These are phyloP conservation scores for Minunthozetes semirufus DNA, from an alignment of 2,888 invertebrate genomes.

Conservation along the genomic window DNA sequence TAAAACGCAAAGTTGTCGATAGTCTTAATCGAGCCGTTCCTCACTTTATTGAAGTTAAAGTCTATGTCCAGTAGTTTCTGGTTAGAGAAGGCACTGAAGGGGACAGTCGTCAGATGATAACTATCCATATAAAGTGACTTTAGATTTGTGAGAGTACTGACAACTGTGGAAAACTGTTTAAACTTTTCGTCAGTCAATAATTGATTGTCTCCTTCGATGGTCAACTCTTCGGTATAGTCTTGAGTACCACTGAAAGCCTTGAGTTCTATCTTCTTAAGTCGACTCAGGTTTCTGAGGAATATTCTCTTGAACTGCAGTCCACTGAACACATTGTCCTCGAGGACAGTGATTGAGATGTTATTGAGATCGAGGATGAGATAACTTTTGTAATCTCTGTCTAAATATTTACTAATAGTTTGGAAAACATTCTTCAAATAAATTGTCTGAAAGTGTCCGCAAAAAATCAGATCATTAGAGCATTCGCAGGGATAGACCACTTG, in stretches of 20 bases:
- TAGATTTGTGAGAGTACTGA: not conserved
- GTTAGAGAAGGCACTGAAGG: not conserved
- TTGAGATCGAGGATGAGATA: slow-evolving; percentile 6
- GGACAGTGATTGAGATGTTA: not conserved
- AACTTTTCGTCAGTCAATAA: not conserved
- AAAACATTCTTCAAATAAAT: not conserved
- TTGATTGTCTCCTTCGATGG: not conserved
- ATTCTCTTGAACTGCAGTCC: slow-evolving; percentile 17
- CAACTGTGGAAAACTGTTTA: not conserved
- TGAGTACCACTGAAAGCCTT: slow-evolving; percentile 14
- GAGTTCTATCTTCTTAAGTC: not conserved
- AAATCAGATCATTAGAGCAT: slow-evolving; percentile 21
- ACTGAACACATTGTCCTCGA: slow-evolving; percentile 11
- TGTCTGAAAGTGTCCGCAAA: not conserved
- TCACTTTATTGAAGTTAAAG: not conserved
- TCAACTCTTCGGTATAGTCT: slow-evolving; percentile 17
- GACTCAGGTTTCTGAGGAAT: not conserved
- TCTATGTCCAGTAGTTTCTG: not conserved
- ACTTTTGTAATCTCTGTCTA: not conserved
- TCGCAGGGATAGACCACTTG: slow-evolving; percentile 7
- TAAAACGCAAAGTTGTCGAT: slow-evolving; percentile 2
- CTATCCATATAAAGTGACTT: not conserved
- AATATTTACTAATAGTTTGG: not conserved
- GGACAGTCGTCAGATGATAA: not conserved
- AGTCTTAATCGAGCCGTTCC: not conserved